Evolutionary conservation across 2,113 vertebrate genomes (phyloP).

Genomic region (Etia nguti): DNA sequence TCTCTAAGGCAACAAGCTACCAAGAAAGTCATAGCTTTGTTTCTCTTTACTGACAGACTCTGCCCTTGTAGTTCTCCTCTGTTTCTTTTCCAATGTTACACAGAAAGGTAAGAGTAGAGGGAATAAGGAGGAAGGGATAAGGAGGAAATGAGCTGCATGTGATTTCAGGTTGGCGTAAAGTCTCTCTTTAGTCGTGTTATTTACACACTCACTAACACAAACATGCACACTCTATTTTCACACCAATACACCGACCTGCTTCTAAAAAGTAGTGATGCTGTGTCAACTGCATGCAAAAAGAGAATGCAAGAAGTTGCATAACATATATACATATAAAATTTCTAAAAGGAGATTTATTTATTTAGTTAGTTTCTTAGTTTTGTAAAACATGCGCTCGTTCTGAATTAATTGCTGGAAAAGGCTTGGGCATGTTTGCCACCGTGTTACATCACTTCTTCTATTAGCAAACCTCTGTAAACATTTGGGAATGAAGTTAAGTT

Average conservation of each 20-base stretch:
- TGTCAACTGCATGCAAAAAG: neutral
- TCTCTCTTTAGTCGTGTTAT: neutral
- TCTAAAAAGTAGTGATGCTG: neutral
- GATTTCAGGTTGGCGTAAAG: slow-evolving; percentile 22
- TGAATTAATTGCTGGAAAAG: neutral
- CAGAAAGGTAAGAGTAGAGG: neutral
- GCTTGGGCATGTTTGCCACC: neutral
- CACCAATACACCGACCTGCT: neutral
- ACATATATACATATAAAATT: neutral
- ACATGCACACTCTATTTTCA: neutral
- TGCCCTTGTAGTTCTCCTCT: slow-evolving; percentile 17
- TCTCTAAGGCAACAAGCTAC: slow-evolving; percentile 55
- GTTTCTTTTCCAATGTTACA: neutral
- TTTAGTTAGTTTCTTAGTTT: neutral
- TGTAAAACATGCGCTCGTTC: neutral
- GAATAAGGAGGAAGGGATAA: neutral
- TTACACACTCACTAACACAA: neutral
- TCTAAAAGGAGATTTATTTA: neutral
- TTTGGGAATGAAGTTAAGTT: neutral
- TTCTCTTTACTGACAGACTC: slow-evolving; percentile 4
- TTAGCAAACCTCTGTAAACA: neutral
- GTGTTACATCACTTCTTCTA: neutral
- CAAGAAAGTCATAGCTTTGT: neutral
- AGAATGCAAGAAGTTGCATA: neutral
- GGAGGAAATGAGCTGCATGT: slow-evolving; percentile 31